A percentile compares a stretch with the other conserved stretches of the same genome.
phyloP scores from a whole-genome alignment of 2,113 vertebrate genomes.

The Ceratotherium simum region DNA sequence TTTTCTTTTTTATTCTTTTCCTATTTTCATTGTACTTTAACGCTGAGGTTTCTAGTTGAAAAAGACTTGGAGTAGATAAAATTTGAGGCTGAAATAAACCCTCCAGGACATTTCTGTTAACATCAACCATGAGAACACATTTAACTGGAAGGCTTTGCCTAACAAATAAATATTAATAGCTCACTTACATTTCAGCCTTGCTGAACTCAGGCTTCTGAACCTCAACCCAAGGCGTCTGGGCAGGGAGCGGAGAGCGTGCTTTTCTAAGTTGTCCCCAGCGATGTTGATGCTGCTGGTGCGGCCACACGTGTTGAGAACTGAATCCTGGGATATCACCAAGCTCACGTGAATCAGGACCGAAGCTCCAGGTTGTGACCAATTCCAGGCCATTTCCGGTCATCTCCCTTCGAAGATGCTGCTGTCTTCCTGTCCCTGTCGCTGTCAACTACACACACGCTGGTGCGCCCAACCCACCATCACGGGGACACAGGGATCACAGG shows the following conservation, averaged over 20 bases:
- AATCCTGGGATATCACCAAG: not conserved
- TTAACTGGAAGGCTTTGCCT: slow-evolving; percentile 4
- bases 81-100: not conserved
- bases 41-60: not conserved
- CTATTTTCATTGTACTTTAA: not conserved
- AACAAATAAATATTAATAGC: not conserved
- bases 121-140: not conserved
- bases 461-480: not conserved
- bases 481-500: not conserved
- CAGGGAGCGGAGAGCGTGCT: not conserved
- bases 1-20: not conserved
- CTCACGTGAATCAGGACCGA: not conserved
- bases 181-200: not conserved
- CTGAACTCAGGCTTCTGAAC: not conserved
- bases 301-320: not conserved
- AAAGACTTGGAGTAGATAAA: not conserved
- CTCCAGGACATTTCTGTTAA: not conserved
- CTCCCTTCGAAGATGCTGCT: not conserved
- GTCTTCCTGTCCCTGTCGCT: not conserved
- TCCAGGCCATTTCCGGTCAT: not conserved
- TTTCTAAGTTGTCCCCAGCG: not conserved
- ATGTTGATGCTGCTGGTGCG: not conserved
- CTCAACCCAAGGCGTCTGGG: not conserved
- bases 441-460: not conserved
- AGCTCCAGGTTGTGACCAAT: not conserved